Evolutionary conservation across 2,113 vertebrate genomes (phyloP).

Genomic region (Myiagra hebetior): DNA sequence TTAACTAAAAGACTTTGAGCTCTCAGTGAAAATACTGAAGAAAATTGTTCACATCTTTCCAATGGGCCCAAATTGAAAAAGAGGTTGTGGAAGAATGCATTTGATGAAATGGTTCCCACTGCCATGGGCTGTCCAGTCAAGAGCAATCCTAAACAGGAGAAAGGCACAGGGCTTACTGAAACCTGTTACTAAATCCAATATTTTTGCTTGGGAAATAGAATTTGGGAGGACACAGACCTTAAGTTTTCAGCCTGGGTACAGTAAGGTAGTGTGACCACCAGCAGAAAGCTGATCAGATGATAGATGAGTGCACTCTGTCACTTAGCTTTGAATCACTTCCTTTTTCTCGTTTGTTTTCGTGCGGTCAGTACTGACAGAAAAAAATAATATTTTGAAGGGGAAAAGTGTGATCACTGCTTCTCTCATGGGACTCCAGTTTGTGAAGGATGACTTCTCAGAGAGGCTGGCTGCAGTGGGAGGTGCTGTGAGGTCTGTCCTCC

Average conservation of each 20-base stretch:
- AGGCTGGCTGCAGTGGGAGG: not conserved
- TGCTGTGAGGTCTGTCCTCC: not conserved
- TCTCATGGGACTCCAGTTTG: not conserved
- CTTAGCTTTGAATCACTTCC: slow-evolving; percentile 30
- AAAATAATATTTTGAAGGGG: not conserved
- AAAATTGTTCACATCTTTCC: not conserved
- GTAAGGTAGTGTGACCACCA: not conserved
- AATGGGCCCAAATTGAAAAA: not conserved
- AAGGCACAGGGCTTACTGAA: not conserved
- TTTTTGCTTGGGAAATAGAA: not conserved
- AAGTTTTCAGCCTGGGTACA: not conserved
- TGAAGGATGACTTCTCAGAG: not conserved
- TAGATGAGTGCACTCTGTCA: not conserved
- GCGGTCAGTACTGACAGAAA: not conserved
- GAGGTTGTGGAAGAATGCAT: not conserved
- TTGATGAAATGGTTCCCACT: not conserved
- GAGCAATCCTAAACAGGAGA: not conserved
- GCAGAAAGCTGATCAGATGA: not conserved
- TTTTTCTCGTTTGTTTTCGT: not conserved
- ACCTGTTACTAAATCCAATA: not conserved
- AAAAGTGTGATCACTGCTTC: not conserved
- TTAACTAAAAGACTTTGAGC: not conserved
- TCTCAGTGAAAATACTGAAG: not conserved
- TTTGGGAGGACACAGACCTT: not conserved
- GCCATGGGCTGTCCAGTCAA: not conserved